Conservation (phyloP, 2,113 vertebrate genomes). For the Pimephales promelas region DNA sequence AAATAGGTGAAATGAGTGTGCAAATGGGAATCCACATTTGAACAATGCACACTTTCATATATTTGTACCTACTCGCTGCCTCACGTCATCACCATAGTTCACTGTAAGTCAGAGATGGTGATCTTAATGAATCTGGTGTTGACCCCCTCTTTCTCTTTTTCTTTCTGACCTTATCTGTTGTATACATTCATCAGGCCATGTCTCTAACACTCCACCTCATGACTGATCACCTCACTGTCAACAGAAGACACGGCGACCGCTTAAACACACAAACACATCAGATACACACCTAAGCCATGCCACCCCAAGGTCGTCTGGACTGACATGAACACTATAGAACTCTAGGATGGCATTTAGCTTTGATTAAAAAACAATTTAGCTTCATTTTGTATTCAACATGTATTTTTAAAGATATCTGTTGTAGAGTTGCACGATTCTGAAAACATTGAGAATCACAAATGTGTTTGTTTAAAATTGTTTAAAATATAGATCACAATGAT, state of each 20-base stretch:
- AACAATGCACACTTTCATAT: neutral
- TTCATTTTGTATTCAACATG: neutral
- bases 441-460: too few relatives aligned
- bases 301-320: neutral
- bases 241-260: constrained; percentile 10
- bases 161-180: constrained; percentile 68
- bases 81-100: neutral
- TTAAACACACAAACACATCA: constrained; percentile 13
- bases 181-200: constrained; percentile 64
- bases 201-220: constrained; percentile 77
- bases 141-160: constrained; percentile 67
- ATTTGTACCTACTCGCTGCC: neutral
- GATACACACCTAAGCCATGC: constrained; percentile 11
- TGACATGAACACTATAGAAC: neutral
- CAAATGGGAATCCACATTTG: neutral
- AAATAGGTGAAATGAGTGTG: neutral
- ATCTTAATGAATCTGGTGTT: constrained; percentile 78
- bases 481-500: too few relatives aligned
- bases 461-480: too few relatives aligned
- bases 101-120: constrained; percentile 85
- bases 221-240: constrained; percentile 72
- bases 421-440: too few relatives aligned
- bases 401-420: neutral
- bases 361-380: neutral
- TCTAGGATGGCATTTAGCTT: neutral